Evolutionary conservation across 92 coral and sea anemone species (phyloP).

Genomic region (Muricea muricata): DNA sequence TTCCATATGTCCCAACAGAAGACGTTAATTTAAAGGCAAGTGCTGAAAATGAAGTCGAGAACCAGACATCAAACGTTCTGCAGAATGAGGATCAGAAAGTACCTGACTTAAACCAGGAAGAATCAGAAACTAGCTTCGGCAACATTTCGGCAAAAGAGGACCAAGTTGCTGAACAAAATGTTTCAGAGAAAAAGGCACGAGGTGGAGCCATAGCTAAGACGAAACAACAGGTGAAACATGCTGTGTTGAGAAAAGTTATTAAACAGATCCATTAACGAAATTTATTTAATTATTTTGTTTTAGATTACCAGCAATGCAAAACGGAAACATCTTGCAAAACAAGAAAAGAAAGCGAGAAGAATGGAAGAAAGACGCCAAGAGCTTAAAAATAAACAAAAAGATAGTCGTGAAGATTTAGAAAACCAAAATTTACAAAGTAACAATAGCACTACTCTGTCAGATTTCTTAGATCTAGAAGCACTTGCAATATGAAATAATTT

Average conservation of each 20-base stretch:
- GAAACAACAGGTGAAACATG: conserved; percentile 27
- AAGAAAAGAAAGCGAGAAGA: conserved; percentile 86
- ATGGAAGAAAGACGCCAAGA: conserved; percentile 83
- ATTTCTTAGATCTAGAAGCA: conserved; percentile 25
- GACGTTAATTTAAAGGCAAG: background rate
- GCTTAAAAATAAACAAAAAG: background rate
- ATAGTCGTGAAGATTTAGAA: background rate
- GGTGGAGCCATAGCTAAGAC: conserved; percentile 15
- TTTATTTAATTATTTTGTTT: background rate
- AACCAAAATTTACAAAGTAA: background rate
- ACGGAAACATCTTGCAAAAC: conserved; percentile 91
- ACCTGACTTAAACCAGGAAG: background rate
- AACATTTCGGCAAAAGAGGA: background rate
- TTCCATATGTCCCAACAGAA: background rate
- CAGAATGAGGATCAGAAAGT: background rate
- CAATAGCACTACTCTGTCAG: background rate
- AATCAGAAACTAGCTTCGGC: background rate
- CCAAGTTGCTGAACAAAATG: background rate
- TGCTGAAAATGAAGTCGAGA: background rate
- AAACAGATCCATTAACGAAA: background rate
- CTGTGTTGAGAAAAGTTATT: background rate
- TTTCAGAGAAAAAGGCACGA: background rate
- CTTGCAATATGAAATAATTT: conserved; percentile 23
- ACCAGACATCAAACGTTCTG: background rate
- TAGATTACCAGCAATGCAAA: conserved; percentile 79